Evolutionary conservation across 2,888 invertebrate genomes (phyloP).

Genomic region (Oscheius sp.): DNA sequence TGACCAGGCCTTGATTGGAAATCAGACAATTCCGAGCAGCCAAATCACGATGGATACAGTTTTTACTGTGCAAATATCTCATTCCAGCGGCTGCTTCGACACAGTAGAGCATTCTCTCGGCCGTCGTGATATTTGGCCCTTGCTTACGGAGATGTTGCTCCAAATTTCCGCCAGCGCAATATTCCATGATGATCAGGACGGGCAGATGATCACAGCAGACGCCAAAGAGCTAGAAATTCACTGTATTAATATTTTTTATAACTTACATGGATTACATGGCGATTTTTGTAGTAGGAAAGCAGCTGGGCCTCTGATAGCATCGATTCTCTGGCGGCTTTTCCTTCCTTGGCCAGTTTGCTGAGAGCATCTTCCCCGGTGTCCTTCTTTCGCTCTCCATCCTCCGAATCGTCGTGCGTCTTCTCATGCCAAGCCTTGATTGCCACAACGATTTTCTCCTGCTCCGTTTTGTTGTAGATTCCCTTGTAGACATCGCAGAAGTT

Average conservation of each 20-base stretch:
- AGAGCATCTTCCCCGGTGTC: background rate
- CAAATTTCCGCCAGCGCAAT: conserved; percentile 78
- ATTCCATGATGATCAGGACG: conserved; percentile 97
- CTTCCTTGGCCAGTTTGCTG: conserved; percentile 34
- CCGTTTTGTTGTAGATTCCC: conserved; percentile 36
- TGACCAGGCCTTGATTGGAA: conserved; percentile 30
- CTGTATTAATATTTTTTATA: background rate
- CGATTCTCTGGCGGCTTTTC: conserved; percentile 40
- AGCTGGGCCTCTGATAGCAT: conserved; percentile 61
- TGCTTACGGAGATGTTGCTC: conserved; percentile 45
- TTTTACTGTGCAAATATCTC: conserved; percentile 84
- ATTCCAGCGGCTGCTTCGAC: conserved; percentile 81
- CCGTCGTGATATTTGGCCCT: conserved; percentile 24
- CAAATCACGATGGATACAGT: conserved; percentile 87
- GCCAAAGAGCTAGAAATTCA: conserved; percentile 83
- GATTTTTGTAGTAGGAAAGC: conserved; percentile 54
- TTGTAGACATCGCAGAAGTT: conserved; percentile 52
- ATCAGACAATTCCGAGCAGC: conserved; percentile 86
- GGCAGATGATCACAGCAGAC: conserved; percentile 98
- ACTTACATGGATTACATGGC: conserved; percentile 52
- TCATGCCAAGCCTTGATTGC: conserved; percentile 35
- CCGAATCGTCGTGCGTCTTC: background rate
- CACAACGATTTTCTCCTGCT: conserved; percentile 27
- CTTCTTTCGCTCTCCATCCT: conserved; percentile 6
- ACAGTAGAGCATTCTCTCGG: conserved; percentile 45